These are phyloP conservation scores for Galerucella pusilla DNA, from an alignment of 2,888 invertebrate species.

Conservation along the genomic window DNA sequence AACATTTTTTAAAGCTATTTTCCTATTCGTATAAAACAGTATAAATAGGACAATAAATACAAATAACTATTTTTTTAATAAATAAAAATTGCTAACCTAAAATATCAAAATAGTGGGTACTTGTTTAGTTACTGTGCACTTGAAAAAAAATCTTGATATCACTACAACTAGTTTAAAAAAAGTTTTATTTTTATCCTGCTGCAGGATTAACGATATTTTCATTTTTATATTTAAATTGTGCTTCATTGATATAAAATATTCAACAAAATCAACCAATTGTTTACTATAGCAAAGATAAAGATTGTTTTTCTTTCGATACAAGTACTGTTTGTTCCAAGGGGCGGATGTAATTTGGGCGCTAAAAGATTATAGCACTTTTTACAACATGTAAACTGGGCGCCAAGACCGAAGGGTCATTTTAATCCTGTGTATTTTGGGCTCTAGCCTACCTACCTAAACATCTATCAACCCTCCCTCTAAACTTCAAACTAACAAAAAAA, in stretches of 20 bases:
- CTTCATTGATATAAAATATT: not conserved
- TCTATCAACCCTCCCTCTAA: no score
- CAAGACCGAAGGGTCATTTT: no score
- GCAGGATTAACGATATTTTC: not conserved
- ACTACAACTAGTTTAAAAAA: no score
- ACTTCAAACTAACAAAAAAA: no score
- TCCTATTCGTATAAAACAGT: constrained; percentile 36
- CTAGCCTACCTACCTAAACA: no score
- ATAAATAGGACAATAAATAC: constrained; percentile 37
- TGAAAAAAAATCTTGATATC: not conserved
- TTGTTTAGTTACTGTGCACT: not conserved
- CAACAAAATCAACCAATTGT: no score
- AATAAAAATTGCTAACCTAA: constrained; percentile 20
- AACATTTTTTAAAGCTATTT: constrained; percentile 29
- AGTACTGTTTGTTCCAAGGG: no score
- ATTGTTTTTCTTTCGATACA: no score
- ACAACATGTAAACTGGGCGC: no score
- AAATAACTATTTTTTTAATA: constrained; percentile 31
- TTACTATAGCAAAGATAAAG: not conserved
- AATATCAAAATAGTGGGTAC: constrained; percentile 22
- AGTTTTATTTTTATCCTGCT: not conserved
- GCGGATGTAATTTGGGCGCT: no score
- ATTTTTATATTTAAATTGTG: not conserved
- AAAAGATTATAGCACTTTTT: no score
- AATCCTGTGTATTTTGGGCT: no score